phyloP scores from a whole-genome alignment of 30 jellyfish, hydroid and myxozoan species.

The Aurelia aurita complex sp. Pacific region DNA sequence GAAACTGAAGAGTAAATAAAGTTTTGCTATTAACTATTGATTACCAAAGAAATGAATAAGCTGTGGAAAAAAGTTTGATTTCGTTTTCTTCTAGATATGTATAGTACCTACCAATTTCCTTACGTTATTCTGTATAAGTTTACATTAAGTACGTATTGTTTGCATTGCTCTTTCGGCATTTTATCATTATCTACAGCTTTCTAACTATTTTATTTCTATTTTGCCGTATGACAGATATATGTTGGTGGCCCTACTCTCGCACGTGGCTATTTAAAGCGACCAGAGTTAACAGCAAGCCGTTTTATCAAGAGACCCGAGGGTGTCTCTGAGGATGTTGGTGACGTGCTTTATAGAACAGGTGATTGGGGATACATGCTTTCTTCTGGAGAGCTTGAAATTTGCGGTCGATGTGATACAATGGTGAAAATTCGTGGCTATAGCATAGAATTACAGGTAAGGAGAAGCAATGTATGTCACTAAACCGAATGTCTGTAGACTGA shows the following conservation, averaged over 20 bases:
- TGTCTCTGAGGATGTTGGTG: slow-evolving; percentile 49
- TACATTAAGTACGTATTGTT: too few relatives aligned
- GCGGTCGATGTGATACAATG: slow-evolving; percentile 96
- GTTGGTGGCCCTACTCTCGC: slow-evolving; percentile 97
- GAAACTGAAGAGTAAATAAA: too few relatives aligned
- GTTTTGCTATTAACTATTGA: too few relatives aligned
- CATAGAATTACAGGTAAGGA: slow-evolving; percentile 81
- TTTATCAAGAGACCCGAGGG: slow-evolving; percentile 59
- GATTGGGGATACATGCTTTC: slow-evolving; percentile 95
- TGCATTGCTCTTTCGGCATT: too few relatives aligned
- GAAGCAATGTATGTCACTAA: too few relatives aligned
- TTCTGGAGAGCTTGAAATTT: slow-evolving; percentile 87
- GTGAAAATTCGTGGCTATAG: slow-evolving; percentile 92
- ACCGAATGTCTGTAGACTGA: too few relatives aligned
- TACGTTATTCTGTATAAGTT: too few relatives aligned
- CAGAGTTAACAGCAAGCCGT: slow-evolving; percentile 70
- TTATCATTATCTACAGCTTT: too few relatives aligned
- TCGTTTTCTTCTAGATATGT: too few relatives aligned
- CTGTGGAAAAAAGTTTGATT: too few relatives aligned
- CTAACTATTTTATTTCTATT: not conserved
- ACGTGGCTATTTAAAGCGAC: slow-evolving; percentile 80
- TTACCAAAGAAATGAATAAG: too few relatives aligned
- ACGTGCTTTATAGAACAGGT: slow-evolving; percentile 79
- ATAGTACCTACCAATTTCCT: too few relatives aligned
- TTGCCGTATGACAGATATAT: slow-evolving; percentile 50